Base-by-base conservation (phyloP, 2,113 vertebrate species). In the Poeciliopsis occidentalis region DNA sequence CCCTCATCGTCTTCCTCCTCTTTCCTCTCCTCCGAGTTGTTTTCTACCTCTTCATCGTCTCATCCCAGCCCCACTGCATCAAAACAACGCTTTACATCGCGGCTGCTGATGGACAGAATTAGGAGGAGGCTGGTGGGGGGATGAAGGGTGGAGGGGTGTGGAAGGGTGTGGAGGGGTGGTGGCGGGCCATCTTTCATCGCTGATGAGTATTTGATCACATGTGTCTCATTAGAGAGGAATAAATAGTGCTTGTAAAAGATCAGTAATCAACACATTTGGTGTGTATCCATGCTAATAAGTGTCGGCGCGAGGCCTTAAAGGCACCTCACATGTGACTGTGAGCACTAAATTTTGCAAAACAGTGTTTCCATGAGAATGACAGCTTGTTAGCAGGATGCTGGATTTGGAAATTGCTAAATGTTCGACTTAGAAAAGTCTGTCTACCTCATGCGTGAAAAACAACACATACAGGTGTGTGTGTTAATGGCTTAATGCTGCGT, bases 1-100 rank as follows among this genome's bases (percentile, higher is more conserved):
- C 89, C 87, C 88, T 85, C 86, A 82, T 78, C 82, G 75, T 77
- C 78, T 75, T 77, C 75, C 76, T 79, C 81, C 44, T 31, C 85
- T 88, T 76, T 69, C 83, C 39, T 60, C 78, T 91, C 75, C 78
- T 88, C 85, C 83, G 60, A 66, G 51, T 7, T n/a, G 22, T 24
- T 57, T 57, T 62, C 27, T 71, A 31, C 29, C 79, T 60, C 73
- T 57, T 44, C 67, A 67, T 74, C 73, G 72, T 80, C 61, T 44
- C 17, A 24, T 71, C 63, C 26, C 67, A 71, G 51, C 11, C 76
- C 32, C 62, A 19, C 67, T 26, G 88, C 78, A 78, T 78, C 79
- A 68, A 76, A 79, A 80, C 69, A 11, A 73, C 5, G 69, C 72
- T 83, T 72, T 69, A 71, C 66, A 67, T 75, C 68, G 10, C 8